phyloP scores from a whole-genome alignment of 2,888 invertebrate genomes.

The Cyrtodaria siliqua region DNA sequence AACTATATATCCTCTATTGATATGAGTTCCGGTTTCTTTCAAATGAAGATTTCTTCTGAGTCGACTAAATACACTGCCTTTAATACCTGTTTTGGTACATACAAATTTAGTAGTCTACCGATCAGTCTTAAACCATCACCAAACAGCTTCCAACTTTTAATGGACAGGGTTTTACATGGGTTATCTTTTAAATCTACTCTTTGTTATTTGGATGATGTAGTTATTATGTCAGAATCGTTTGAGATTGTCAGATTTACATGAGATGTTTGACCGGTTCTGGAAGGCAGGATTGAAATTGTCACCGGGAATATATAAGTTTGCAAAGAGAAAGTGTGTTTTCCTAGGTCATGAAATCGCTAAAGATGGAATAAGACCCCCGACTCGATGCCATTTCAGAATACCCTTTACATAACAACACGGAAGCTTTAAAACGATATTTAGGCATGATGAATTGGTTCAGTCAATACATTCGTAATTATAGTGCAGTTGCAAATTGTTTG shows the following conservation, averaged over 20 bases:
- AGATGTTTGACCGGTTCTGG: slow-evolving; percentile 39
- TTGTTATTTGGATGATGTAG: slow-evolving; percentile 58
- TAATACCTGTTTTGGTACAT: slow-evolving; percentile 55
- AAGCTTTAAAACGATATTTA: slow-evolving; percentile 44
- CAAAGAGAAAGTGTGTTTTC: slow-evolving; percentile 25
- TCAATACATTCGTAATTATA: slow-evolving; percentile 51
- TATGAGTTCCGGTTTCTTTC: slow-evolving; percentile 54
- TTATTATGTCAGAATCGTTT: slow-evolving; percentile 44
- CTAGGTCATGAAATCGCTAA: slow-evolving; percentile 52
- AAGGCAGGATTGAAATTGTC: slow-evolving; percentile 46
- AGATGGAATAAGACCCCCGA: slow-evolving; percentile 53
- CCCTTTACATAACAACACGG: slow-evolving; percentile 35
- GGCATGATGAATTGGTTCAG: slow-evolving; percentile 61
- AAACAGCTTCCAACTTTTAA: slow-evolving; percentile 56
- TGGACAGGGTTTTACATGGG: slow-evolving; percentile 52
- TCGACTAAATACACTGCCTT: slow-evolving; percentile 44
- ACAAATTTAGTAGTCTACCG: slow-evolving; percentile 54
- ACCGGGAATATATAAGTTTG: slow-evolving; percentile 35
- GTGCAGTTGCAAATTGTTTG: slow-evolving; percentile 35
- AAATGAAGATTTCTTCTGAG: slow-evolving; percentile 29
- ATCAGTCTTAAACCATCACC: slow-evolving; percentile 45
- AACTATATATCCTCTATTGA: slow-evolving; percentile 55
- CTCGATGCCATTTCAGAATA: slow-evolving; percentile 38
- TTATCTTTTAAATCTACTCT: slow-evolving; percentile 45
- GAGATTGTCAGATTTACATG: slow-evolving; percentile 40